Base-by-base conservation (phyloP, 1,140 invertebrate genomes). In the Macrosteles quadrilineatus region DNA sequence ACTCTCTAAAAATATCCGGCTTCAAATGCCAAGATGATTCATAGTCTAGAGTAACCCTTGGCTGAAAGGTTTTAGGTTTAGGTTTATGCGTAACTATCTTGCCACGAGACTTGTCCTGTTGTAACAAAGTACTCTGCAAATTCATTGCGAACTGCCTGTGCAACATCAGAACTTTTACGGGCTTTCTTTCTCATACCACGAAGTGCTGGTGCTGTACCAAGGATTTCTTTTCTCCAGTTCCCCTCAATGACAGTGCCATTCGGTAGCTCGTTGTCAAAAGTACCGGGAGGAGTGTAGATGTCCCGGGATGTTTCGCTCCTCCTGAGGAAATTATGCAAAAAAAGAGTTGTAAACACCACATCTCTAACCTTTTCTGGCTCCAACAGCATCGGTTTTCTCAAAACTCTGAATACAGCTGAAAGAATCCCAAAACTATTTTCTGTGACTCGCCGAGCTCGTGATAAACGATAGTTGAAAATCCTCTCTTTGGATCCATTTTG, bases 391-490 rank as follows among this genome's bases (percentile, higher is more conserved):
- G 57, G 57, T 62, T 62, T 62, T 62, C 57, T 62, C 27, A 62
- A 62, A 30, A 62, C 57, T 9, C 57, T 17, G 29, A 62, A 62
- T 30, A 62, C 57, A 27, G 30, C 3, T 25, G 19, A 25, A 27
- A 27, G 2, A 25, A 62, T 19, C 11, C 79, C 79, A 75, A 82
- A 82, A n/a, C 75, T 74, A 73, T 81, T 81, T 70, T 82, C 80
- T 6, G 80, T 72, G 2, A 77, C 74, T 27, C 77, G 45, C 59
- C 77, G 50, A 9, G 73, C 76, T 50, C 77, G 25, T 14, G 31
- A 67, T 27, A 73, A 57, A 29, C 73, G 62, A 71, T 79, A 82
- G 70, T 83, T 81, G 71, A 77, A 82, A 30, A 79, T 74, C 55
- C 73, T 73, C 27, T 77, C 21, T 9, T 9, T 70, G n/a, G 62